These are phyloP conservation scores for Montifringilla adamsi DNA, from an alignment of 2,113 vertebrate species.

Conservation along the genomic window DNA sequence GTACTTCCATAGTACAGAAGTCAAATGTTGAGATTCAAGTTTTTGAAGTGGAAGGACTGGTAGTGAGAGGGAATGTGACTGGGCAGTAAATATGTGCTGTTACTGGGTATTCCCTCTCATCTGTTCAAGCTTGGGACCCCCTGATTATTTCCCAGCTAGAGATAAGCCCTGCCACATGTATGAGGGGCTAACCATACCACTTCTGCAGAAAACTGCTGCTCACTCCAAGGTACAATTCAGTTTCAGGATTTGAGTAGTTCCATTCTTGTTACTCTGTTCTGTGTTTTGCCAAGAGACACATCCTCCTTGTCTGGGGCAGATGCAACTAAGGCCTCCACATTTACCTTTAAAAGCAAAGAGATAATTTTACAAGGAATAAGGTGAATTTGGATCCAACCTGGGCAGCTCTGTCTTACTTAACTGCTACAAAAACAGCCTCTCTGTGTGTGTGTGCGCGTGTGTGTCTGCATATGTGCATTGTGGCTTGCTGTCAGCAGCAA, in stretches of 20 bases:
- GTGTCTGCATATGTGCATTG: neutral
- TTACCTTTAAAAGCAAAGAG: neutral
- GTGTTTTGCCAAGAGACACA: neutral
- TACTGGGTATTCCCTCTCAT: neutral
- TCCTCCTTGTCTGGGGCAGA: neutral
- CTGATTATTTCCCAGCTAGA: neutral
- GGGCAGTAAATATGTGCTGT: neutral
- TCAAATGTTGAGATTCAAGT: neutral
- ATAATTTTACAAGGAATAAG: neutral
- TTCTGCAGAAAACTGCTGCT: neutral
- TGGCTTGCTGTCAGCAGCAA: constrained; percentile 4
- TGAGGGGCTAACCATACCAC: neutral
- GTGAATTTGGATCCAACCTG: neutral
- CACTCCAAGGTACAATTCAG: neutral
- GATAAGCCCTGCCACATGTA: neutral
- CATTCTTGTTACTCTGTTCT: neutral
- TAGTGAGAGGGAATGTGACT: neutral
- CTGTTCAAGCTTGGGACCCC: neutral
- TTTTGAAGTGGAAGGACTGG: neutral
- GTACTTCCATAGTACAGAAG: neutral
- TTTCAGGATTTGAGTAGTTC: neutral
- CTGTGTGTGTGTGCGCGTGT: neutral
- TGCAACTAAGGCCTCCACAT: neutral
- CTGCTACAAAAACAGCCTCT: neutral
- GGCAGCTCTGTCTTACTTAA: neutral